Percentiles rank a stretch among this genome's conserved stretches.
Evolutionary conservation across 2,113 vertebrate species (phyloP).

Genomic region (Amia ocellicauda): DNA sequence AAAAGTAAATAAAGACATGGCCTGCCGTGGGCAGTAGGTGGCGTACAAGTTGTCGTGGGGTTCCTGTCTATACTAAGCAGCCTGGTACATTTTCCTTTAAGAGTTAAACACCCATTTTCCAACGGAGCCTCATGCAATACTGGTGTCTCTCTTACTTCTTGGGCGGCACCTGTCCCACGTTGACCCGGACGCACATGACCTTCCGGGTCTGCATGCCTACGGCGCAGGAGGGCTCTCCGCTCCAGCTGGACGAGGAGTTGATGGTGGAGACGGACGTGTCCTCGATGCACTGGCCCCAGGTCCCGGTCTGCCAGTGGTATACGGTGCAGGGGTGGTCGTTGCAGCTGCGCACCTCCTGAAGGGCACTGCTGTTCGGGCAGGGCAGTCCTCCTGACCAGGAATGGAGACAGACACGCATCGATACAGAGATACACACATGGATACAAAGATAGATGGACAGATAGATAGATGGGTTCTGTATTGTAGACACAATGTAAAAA

Average conservation of each 20-base stretch:
- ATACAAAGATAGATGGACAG: no score
- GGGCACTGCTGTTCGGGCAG: conserved; percentile 84
- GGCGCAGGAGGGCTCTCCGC: conserved; percentile 70
- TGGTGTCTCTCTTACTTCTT: conserved; percentile 99
- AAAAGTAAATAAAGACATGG: no score
- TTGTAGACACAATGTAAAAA: no score
- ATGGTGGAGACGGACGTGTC: conserved; percentile 75
- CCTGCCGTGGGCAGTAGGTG: no score
- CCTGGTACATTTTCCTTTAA: no score
- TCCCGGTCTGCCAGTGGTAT: conserved; percentile 93
- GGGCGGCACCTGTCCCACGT: conserved; percentile 94
- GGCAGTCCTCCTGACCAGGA: conserved; percentile 67
- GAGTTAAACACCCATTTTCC: no score
- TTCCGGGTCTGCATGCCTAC: conserved; percentile 93
- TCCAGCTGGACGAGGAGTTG: conserved; percentile 69
- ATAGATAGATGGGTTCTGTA: no score
- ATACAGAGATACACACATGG: conserved; percentile 5
- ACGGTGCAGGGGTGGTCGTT: conserved; percentile 93
- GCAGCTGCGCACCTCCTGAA: conserved; percentile 87
- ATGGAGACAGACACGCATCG: conserved; percentile 5
- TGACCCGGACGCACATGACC: conserved; percentile 95
- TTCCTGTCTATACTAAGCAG: no score
- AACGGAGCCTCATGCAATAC: no score
- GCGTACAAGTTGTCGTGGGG: no score
- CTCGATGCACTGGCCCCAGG: conserved; percentile 87